Evolutionary conservation across 2,888 invertebrate species (phyloP).

Genomic region (Platycheirus albimanus): DNA sequence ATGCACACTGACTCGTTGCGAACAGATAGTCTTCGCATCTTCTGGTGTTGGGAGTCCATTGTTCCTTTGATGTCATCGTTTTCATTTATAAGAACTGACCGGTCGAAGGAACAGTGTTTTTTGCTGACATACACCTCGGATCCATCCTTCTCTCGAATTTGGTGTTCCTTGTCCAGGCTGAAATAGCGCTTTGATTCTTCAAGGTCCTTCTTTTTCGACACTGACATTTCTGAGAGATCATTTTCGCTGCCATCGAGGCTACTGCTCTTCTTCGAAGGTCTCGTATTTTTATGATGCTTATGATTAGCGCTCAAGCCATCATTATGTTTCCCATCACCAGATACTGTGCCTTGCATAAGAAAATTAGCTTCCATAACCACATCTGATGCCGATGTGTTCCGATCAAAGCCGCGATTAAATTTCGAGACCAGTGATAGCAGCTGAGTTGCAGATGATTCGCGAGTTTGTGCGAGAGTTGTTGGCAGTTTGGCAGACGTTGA

Average conservation of each 20-base stretch:
- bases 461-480: constrained; percentile 59
- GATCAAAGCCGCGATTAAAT: constrained; percentile 72
- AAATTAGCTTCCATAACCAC: constrained; percentile 75
- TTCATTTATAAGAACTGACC: constrained; percentile 58
- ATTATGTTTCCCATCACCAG: constrained; percentile 47
- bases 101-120: constrained; percentile 76
- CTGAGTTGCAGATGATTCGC: constrained; percentile 69
- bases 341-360: constrained; percentile 54
- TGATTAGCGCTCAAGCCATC: constrained; percentile 43
- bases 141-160: constrained; percentile 48
- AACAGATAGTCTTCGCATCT: constrained; percentile 72
- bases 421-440: constrained; percentile 70
- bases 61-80: constrained; percentile 27
- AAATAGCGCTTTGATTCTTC: constrained; percentile 74
- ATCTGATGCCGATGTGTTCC: constrained; percentile 71
- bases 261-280: constrained; percentile 72
- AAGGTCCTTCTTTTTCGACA: constrained; percentile 69
- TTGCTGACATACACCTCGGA: constrained; percentile 64
- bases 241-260: constrained; percentile 74
- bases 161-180: constrained; percentile 76
- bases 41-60: constrained; percentile 42
- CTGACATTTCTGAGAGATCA: constrained; percentile 56
- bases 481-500: constrained; percentile 58
- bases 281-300: constrained; percentile 54
- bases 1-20: constrained; percentile 71